Evolutionary conservation across 35 echinoderm and acorn worm genomes (phyloP).

Genomic region (Eucidaris tribuloides): DNA sequence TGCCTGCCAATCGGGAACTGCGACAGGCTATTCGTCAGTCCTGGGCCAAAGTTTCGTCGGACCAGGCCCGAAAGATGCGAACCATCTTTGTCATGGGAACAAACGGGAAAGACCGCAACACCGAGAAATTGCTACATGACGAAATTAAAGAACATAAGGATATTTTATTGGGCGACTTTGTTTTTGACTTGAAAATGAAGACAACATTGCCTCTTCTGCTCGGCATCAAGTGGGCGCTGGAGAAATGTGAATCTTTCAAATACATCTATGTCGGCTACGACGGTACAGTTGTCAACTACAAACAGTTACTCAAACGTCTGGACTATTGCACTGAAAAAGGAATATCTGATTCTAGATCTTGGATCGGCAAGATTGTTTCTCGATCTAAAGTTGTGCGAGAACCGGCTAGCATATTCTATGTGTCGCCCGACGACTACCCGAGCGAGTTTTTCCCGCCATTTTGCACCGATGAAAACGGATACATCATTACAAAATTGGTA

Average conservation of each 20-base stretch:
- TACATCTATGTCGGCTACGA: not conserved
- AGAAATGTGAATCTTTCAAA: not conserved
- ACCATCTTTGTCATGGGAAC: not conserved
- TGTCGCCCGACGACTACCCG: not conserved
- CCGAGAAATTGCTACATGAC: not conserved
- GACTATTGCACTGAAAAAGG: conserved; percentile 47
- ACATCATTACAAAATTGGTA: not conserved
- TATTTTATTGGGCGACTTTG: not conserved
- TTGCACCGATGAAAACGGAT: conserved; percentile 6
- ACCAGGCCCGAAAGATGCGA: not conserved
- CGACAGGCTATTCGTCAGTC: conserved; percentile 10
- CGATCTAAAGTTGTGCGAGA: not conserved
- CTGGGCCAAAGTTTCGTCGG: not conserved
- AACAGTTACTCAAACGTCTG: not conserved
- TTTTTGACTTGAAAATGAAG: not conserved
- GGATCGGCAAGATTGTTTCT: not conserved
- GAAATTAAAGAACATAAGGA: not conserved
- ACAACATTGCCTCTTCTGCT: not conserved
- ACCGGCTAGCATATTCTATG: not conserved
- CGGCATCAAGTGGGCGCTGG: not conserved
- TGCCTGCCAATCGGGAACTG: not conserved
- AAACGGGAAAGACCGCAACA: not conserved
- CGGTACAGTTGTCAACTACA: not conserved
- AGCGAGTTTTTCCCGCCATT: not conserved
- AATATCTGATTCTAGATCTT: not conserved